Conservation (phyloP, 2,888 invertebrate species). For the Agriopis marginaria region DNA sequence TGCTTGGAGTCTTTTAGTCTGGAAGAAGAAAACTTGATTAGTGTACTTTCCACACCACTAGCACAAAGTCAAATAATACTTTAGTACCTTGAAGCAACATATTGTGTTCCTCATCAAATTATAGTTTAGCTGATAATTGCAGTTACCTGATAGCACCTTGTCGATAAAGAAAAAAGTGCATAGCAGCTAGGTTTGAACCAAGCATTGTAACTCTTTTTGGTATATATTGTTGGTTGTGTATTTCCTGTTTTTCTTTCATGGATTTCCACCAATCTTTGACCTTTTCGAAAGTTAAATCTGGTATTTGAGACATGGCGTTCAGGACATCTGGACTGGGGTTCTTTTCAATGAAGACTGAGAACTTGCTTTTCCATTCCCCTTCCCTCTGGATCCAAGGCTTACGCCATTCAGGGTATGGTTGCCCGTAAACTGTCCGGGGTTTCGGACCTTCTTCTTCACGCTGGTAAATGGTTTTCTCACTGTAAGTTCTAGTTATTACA, state of each 20-base stretch:
- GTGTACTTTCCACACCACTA: not conserved
- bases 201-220: constrained; percentile 87
- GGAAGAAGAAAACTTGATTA: constrained; percentile 47
- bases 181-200: constrained; percentile 94
- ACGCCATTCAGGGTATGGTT: constrained; percentile 87
- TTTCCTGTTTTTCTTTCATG: constrained; percentile 79
- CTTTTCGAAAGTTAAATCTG: constrained; percentile 79
- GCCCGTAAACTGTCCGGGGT: constrained; percentile 66
- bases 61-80: too few species aligned
- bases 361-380: constrained; percentile 85
- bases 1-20: constrained; percentile 77
- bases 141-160: constrained; percentile 90
- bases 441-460: constrained; percentile 70
- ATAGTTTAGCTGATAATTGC: not conserved
- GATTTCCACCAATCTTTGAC: constrained; percentile 86
- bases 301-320: constrained; percentile 79
- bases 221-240: constrained; percentile 87
- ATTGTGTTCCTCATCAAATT: too few species aligned
- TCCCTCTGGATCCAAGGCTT: constrained; percentile 86
- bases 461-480: constrained; percentile 72
- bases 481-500: constrained; percentile 63
- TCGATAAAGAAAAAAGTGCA: constrained; percentile 93
- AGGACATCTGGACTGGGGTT: constrained; percentile 74
- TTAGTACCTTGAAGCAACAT: too few species aligned
- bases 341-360: constrained; percentile 84